Percentiles rank a stretch among this genome's conserved stretches.
These are phyloP conservation scores for Triplophysa dalaica DNA, from an alignment of 2,113 vertebrate species.

Conservation along the genomic window DNA sequence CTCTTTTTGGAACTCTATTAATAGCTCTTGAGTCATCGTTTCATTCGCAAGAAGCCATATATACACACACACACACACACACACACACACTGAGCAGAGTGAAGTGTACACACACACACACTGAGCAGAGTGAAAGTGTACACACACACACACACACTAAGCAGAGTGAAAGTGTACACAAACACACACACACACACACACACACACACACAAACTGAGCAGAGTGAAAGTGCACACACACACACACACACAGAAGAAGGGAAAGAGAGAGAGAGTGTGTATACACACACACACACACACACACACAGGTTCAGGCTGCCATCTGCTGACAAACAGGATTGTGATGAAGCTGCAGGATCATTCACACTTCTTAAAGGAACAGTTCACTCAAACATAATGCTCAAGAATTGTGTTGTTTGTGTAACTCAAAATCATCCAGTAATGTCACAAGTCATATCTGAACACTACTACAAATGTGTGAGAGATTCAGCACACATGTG, in stretches of 20 bases:
- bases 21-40: background rate
- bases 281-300: background rate
- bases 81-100: background rate
- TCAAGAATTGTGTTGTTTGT: no score
- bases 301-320: background rate
- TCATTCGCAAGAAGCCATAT: background rate
- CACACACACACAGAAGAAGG: background rate
- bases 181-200: background rate
- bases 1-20: background rate
- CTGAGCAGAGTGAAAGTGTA: no score
- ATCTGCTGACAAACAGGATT: slow-evolving; percentile 20
- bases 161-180: background rate
- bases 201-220: no score
- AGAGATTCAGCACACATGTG: no score
- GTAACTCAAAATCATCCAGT: no score
- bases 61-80: background rate
- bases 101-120: background rate
- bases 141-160: background rate
- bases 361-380: background rate
- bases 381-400: no score
- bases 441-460: no score
- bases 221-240: no score
- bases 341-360: background rate
- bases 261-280: background rate
- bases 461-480: no score